Evolutionary conservation across 1,140 invertebrate genomes (phyloP), one percentile per base, ranked within the genome.

Genomic region (Lasioglossum albipes): DNA sequence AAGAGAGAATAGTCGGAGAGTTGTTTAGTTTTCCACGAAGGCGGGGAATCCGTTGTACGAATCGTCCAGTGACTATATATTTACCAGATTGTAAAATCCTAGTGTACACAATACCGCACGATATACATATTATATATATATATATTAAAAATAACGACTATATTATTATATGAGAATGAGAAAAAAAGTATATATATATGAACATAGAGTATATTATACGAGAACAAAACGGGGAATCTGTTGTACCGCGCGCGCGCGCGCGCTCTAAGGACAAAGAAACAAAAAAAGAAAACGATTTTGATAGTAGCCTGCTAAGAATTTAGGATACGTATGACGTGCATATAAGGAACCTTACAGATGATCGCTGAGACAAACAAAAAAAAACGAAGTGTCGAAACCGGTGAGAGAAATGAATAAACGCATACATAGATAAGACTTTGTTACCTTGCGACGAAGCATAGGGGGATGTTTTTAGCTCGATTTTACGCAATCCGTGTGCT

Each of bases 71-170:
- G 74, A 86, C 59, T 70, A 73, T 79, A 54, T 87, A 84, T 84
- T 74, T 83, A 87, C 74, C 68, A 64, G 31, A 84, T 49, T 86
- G 79, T 87, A 87, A 87, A 87, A 84, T 79, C 78, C 84, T 88
- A 88, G 78, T 87, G 81, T 88, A 87, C 86, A 84, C 86, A 86
- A 68, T 85, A 85, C 62, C 62, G 71, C 81, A 87, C 81, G 84
- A 88, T 85, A 65, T 65, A 65, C 36, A 36, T 36, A 36, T 31
- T 62, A n/a, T n/a, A n/a, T n/a, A 64, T 64, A 64, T 62, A 88
- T 87, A 87, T 87, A 85, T 81, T 86, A 88, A 87, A 88, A 85
- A 9, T 84, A 84, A 79, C 79, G 84, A 87, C 66, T 87, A 88
- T 83, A 83, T 87, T 79, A 78, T 36, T 84, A 85, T 75, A 84